These are phyloP conservation scores for Chironomus riparius DNA, from an alignment of 2,888 invertebrate species.

Conservation along the genomic window DNA sequence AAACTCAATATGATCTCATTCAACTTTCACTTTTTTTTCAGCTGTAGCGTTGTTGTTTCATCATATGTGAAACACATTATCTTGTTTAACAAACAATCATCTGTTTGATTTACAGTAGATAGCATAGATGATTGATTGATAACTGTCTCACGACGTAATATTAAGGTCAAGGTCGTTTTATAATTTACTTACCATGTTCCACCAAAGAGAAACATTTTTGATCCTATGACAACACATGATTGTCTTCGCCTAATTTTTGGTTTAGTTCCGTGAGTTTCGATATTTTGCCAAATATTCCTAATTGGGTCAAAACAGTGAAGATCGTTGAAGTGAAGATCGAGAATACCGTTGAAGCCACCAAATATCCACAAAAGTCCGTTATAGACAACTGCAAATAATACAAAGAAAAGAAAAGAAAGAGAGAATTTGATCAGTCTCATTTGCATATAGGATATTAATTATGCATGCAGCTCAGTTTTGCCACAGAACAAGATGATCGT, in stretches of 20 bases:
- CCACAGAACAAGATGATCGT: background rate
- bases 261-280: slow-evolving; percentile 50
- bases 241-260: slow-evolving; percentile 64
- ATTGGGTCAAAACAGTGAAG: slow-evolving; percentile 62
- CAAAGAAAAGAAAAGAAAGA: slow-evolving; percentile 41
- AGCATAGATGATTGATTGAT: too few relatives aligned
- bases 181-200: slow-evolving; percentile 17
- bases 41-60: too few relatives aligned
- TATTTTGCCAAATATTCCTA: slow-evolving; percentile 51
- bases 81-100: too few relatives aligned
- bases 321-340: slow-evolving; percentile 74
- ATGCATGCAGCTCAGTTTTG: background rate
- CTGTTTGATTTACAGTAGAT: too few relatives aligned
- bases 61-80: too few relatives aligned
- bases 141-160: background rate
- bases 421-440: background rate
- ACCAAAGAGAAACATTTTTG: slow-evolving; percentile 75
- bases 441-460: background rate
- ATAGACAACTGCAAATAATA: slow-evolving; percentile 56
- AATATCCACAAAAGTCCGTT: slow-evolving; percentile 74
- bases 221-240: slow-evolving; percentile 65
- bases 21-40: too few relatives aligned
- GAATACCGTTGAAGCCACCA: slow-evolving; percentile 77
- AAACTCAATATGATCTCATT: too few relatives aligned
- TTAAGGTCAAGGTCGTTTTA: background rate